Percentiles rank a stretch among this genome's conserved stretches.
These are phyloP conservation scores for Talpa occidentalis DNA, from an alignment of 2,113 vertebrate species.

Conservation along the genomic window DNA sequence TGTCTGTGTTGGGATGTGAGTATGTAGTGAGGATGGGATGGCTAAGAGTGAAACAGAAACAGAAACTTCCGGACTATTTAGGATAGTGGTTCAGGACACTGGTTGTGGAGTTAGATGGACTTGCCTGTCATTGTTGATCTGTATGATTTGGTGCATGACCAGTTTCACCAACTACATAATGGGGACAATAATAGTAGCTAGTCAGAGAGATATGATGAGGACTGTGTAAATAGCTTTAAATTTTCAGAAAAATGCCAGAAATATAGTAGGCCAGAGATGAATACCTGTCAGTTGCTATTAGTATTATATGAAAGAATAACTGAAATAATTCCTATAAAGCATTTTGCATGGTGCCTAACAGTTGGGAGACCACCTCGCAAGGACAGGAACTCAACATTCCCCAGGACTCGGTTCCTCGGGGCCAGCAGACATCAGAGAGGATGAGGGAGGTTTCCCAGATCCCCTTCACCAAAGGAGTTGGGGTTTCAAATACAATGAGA, in stretches of 20 bases:
- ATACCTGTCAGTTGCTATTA: background rate
- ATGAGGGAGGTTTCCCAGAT: background rate
- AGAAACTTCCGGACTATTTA: background rate
- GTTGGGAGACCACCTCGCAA: accelerated
- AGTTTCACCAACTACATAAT: background rate
- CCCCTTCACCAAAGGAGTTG: background rate
- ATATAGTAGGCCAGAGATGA: background rate
- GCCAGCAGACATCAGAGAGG: background rate
- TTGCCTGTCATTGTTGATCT: background rate
- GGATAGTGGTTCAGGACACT: background rate
- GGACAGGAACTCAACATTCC: background rate
- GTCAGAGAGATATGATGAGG: background rate
- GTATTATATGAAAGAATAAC: background rate
- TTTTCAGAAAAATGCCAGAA: background rate
- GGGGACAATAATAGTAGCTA: background rate
- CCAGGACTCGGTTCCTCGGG: background rate
- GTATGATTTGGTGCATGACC: background rate
- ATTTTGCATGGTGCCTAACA: background rate
- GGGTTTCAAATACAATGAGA: background rate
- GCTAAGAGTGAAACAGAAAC: background rate
- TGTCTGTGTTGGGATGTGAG: background rate
- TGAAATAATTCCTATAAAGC: too few species aligned
- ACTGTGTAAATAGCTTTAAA: background rate
- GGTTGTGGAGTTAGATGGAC: background rate
- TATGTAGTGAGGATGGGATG: accelerated